These are phyloP conservation scores for Trachops cirrhosus DNA, from an alignment of 2,797 vertebrate species.

Conservation along the genomic window DNA sequence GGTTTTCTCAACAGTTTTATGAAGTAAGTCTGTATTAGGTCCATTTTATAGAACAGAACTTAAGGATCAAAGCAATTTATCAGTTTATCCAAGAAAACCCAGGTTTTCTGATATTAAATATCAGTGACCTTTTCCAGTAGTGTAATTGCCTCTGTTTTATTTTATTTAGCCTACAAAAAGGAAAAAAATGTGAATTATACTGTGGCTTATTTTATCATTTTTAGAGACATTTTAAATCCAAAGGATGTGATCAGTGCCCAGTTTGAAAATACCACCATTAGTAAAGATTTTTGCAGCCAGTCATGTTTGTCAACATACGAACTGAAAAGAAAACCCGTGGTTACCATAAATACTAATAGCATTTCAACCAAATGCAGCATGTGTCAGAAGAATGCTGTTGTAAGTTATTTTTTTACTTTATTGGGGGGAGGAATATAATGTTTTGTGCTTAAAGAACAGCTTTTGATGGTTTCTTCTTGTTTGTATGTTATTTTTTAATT, in stretches of 20 bases:
- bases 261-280: constrained; percentile 88
- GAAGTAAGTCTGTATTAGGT: background rate
- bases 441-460: background rate
- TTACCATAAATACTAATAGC: constrained; percentile 86
- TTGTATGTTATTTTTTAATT: background rate
- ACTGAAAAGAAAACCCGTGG: constrained; percentile 87
- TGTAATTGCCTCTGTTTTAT: constrained; percentile 7
- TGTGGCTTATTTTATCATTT: constrained; percentile 47
- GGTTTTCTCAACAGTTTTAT: background rate
- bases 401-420: constrained; percentile 79
- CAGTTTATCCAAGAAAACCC: background rate
- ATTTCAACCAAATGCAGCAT: constrained; percentile 92
- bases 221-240: constrained; percentile 91
- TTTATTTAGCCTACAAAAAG: constrained; percentile 12
- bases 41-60: background rate
- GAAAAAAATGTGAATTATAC: background rate
- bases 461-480: background rate
- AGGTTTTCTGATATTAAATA: constrained; percentile 13
- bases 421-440: background rate
- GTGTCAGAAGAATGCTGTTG: constrained; percentile 91
- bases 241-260: constrained; percentile 93
- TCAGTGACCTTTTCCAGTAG: background rate
- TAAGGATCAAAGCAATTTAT: background rate
- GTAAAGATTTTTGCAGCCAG: constrained; percentile 96
- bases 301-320: constrained; percentile 90